Evolutionary conservation across 1,140 invertebrate species (phyloP), one percentile per base, ranked within the genome.

Genomic region (Cherax quadricarinatus): DNA sequence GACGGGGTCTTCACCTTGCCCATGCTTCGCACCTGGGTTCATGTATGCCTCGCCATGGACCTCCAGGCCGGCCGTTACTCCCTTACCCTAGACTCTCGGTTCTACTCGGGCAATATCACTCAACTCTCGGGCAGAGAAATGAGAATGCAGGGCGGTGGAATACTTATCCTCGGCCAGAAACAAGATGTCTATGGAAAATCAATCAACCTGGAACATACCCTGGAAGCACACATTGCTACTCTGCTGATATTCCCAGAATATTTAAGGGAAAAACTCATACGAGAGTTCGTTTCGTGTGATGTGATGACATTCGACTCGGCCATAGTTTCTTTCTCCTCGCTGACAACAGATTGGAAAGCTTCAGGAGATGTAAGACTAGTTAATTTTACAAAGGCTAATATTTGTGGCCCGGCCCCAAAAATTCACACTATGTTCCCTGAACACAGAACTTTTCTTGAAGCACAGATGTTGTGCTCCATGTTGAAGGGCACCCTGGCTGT

Each of bases 111-210:
- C 2, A 66, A 90, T 16, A 85, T 93, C 2, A 51, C 78, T 51
- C 66, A 62, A 41, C 21, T 88, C 0, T 60, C 51, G 9, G 86
- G 82, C 2, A 49, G 57, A 9, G 49, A 80, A 4, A 75, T 93
- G 70, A 51, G 51, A 21, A 82, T 92, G 30, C 57, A 60, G 57
- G 88, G 88, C 60, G 93, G 93, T 53, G 93, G 93, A 30, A 79
- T 90, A 2, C 86, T 93, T n/a, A 24, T 93, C 21, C 53, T 92
- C 30, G 93, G 93, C 0, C 93, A 93, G 57, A 91, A 93, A 70
- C 93, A 93, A 60, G 93, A 93, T 24, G 21, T 92, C 10, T 49
- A 79, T 41, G 88, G 90, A 4, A 88, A 83, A 41, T 88, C 88
- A 1, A 93, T 93, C 62, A 90, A 49, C 66, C 53, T 91, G 7